Base-by-base conservation (phyloP, 2,888 invertebrate species). In the Chrysomela aeneicollis region DNA sequence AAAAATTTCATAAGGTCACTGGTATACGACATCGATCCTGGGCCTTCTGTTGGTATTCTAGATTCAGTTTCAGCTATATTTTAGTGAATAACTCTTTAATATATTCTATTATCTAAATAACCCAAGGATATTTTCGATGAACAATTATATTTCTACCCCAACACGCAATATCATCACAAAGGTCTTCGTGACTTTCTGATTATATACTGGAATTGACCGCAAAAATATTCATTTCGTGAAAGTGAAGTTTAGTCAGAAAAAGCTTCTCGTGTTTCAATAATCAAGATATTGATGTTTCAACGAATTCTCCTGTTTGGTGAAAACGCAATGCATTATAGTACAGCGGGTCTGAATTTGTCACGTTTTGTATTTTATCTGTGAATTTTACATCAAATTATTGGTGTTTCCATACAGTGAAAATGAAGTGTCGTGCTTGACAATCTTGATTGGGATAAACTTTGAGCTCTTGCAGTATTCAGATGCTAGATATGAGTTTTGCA, bases 391-490 rank as follows among this genome's bases (percentile, higher is more conserved):
- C n/a, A 15, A 42, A 42, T 42, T 42, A 42, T 42, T 42, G 15
- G n/a, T 8, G 4, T 42, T n/a, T 42, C n/a, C n/a, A 3, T 2
- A n/a, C n/a, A 6, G 42, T 15, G 42, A 42, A 42, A 42, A 42
- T 12, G n/a, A 42, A 42, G 15, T 42, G 42, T 42, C 15, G 49
- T 15, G 49, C 49, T 18, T 49, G 49, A 49, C 49, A 49, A 49
- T 49, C 49, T 21, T 21, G 49, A 49, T 49, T 3, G 15, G 49
- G 12, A 49, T 21, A 22, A 49, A 49, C 49, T 49, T 49, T 49
- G 9, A 49, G 49, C 19, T 21, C n/a, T 22, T 49, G 49, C 49
- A 49, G 12, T 19, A 49, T 49, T 49, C 19, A 10, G 49, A 49
- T 49, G 10, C 9, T 12, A 49, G 49, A 49, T 49, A 49, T 15